A percentile compares a stretch with the other conserved stretches of the same genome.
phyloP scores from a whole-genome alignment of 1,140 invertebrate species.

The Heliconius melpomene region DNA sequence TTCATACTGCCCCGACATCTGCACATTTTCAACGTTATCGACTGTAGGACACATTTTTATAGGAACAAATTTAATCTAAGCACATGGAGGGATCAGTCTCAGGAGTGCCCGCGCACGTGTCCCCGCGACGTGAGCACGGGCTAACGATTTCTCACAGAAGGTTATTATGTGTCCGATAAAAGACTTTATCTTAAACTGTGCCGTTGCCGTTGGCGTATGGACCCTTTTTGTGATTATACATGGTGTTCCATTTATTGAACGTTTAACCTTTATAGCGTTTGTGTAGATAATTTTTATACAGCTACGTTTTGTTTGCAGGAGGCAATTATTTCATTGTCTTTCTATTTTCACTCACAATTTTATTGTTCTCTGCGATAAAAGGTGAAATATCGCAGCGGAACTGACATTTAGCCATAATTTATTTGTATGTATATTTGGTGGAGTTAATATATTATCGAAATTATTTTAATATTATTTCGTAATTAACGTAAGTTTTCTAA shows the following conservation, averaged over 20 bases:
- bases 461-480: background rate
- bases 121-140: slow-evolving; percentile 61
- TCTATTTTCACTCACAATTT: slow-evolving; percentile 7
- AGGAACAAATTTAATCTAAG: slow-evolving; percentile 79
- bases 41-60: slow-evolving; percentile 74
- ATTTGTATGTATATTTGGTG: slow-evolving; percentile 11
- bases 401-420: background rate
- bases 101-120: slow-evolving; percentile 71
- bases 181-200: slow-evolving; percentile 59
- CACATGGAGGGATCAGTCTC: slow-evolving; percentile 76
- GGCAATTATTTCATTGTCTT: slow-evolving; percentile 16
- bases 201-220: slow-evolving; percentile 49
- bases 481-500: background rate
- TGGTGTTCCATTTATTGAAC: slow-evolving; percentile 30
- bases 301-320: slow-evolving; percentile 6
- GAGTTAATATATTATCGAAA: background rate
- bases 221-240: slow-evolving; percentile 48
- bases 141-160: slow-evolving; percentile 73
- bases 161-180: slow-evolving; percentile 69
- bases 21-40: slow-evolving; percentile 74
- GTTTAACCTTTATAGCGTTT: slow-evolving; percentile 22
- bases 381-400: slow-evolving; percentile 1
- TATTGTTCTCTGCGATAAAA: slow-evolving; percentile 13
- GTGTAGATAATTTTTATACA: background rate
- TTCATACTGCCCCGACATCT: slow-evolving; percentile 74